These are phyloP conservation scores for Nibea coibor DNA, from an alignment of 2,113 vertebrate species.

Conservation along the genomic window DNA sequence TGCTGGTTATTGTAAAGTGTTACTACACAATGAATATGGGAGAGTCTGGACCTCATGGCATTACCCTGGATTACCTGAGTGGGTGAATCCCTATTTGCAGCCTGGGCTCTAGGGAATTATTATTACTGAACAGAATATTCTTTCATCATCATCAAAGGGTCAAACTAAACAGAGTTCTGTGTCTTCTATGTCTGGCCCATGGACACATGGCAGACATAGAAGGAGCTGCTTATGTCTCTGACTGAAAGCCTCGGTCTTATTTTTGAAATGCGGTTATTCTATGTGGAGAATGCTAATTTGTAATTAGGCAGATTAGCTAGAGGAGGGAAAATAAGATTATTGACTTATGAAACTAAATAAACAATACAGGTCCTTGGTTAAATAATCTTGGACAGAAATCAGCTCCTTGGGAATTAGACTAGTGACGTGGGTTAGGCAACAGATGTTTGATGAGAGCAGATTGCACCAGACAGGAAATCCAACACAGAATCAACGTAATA, in stretches of 20 bases:
- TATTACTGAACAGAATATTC: not conserved
- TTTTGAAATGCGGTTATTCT: constrained; percentile 86
- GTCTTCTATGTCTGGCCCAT: not conserved
- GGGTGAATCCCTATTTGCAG: no score
- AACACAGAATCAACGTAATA: no score
- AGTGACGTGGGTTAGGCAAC: constrained; percentile 1
- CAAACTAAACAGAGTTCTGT: not conserved
- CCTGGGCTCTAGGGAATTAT: no score
- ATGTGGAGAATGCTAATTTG: constrained; percentile 87
- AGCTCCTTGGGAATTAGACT: constrained; percentile 36
- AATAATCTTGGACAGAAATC: constrained; percentile 77
- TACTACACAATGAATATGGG: no score
- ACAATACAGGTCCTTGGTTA: constrained; percentile 78
- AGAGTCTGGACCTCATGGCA: no score
- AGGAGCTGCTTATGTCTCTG: constrained; percentile 52
- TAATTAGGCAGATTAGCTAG: constrained; percentile 88
- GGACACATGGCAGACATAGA: not conserved
- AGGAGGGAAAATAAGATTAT: constrained; percentile 74
- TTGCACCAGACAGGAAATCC: no score
- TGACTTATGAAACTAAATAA: constrained; percentile 87
- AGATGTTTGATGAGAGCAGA: not conserved
- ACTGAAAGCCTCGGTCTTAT: constrained; percentile 83
- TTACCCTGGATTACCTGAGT: no score
- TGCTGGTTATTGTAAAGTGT: no score
- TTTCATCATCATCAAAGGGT: not conserved